Evolutionary conservation across 2,113 vertebrate species (phyloP).

Genomic region (Rhinichthys klamathensis): DNA sequence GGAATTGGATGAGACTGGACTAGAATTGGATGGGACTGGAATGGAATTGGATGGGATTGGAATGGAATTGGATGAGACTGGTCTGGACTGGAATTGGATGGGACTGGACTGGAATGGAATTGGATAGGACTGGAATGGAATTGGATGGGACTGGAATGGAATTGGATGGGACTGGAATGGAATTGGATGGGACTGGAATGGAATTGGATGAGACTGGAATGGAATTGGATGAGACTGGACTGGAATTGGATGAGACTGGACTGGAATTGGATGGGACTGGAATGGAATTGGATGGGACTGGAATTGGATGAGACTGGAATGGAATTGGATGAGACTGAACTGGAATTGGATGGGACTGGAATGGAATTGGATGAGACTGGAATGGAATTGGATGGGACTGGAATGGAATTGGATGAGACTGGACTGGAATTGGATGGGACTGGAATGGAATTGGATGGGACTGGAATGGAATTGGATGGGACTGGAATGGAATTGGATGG

Average conservation of each 20-base stretch:
- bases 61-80: neutral
- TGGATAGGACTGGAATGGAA: neutral
- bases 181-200: fast-evolving
- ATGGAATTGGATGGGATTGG: neutral
- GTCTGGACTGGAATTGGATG: neutral
- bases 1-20: neutral
- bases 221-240: neutral
- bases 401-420: no score
- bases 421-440: neutral
- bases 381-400: neutral
- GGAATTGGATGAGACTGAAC: neutral
- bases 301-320: neutral
- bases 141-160: neutral
- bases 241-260: neutral
- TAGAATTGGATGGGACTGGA: neutral
- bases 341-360: no score
- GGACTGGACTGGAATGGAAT: neutral
- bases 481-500: neutral
- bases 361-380: neutral
- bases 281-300: neutral
- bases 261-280: neutral
- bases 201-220: neutral
- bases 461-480: neutral
- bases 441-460: neutral
- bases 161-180: neutral